Percentiles rank a stretch among this genome's conserved stretches.
These are phyloP conservation scores for Pygmarrhopalites habei DNA, from an alignment of 1,140 invertebrate genomes.

Conservation along the genomic window DNA sequence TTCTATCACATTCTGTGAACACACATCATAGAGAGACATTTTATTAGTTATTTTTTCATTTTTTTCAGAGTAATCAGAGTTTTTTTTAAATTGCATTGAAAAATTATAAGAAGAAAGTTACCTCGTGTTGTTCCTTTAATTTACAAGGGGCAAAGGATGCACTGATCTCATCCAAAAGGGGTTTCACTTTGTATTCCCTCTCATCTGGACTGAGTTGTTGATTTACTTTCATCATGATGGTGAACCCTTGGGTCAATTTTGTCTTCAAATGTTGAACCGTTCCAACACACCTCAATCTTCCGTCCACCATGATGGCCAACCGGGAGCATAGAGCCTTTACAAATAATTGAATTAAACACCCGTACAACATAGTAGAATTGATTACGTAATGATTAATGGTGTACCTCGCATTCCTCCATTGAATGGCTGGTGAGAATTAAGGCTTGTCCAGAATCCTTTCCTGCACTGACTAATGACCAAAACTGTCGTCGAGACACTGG, in stretches of 20 bases:
- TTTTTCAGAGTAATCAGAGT: neutral
- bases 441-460: constrained; percentile 33
- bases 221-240: constrained; percentile 44
- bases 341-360: neutral
- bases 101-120: too few species aligned
- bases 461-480: constrained; percentile 43
- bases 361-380: neutral
- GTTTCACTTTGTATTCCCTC: neutral
- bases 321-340: constrained; percentile 47
- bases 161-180: neutral
- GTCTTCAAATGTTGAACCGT: constrained; percentile 50
- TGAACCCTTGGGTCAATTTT: constrained; percentile 56
- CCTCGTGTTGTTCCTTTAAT: constrained; percentile 6
- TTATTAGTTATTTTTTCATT: neutral
- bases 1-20: constrained; percentile 10
- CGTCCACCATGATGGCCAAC: constrained; percentile 58
- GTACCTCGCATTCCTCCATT: constrained; percentile 46
- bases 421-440: constrained; percentile 37
- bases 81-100: neutral
- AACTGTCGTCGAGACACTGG: constrained; percentile 44
- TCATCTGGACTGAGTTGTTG: neutral
- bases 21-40: too few species aligned
- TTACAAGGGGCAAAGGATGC: neutral
- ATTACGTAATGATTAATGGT: neutral
- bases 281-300: constrained; percentile 56